These are phyloP conservation scores for Drosophila paramelanica DNA, from an alignment of 2,888 invertebrate genomes.

Conservation along the genomic window DNA sequence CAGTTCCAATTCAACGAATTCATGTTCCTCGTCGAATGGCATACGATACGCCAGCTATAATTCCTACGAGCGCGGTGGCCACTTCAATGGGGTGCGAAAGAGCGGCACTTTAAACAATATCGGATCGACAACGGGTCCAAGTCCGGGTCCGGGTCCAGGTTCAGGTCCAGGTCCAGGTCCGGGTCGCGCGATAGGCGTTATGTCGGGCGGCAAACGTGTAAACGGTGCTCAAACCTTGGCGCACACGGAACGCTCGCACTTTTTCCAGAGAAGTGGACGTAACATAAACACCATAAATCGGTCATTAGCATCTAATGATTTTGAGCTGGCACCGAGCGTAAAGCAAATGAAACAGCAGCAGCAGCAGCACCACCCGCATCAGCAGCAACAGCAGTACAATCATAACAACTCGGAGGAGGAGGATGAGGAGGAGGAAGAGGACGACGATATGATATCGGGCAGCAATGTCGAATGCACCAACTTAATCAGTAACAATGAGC, in stretches of 20 bases:
- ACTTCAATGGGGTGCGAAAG: conserved; percentile 82
- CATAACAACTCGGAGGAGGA: conserved; percentile 76
- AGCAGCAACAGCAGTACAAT: conserved; percentile 54
- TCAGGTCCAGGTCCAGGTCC: neutral
- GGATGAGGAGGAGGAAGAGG: conserved; percentile 54
- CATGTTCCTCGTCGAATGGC: conserved; percentile 77
- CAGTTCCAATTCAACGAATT: conserved; percentile 84
- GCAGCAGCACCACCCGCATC: conserved; percentile 38
- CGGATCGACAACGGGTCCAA: conserved; percentile 6
- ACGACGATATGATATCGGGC: conserved; percentile 78
- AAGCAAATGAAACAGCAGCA: conserved; percentile 56
- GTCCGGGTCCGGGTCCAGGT: neutral
- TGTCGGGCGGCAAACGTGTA: conserved; percentile 26
- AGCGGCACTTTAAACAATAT: conserved; percentile 84
- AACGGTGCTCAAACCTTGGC: conserved; percentile 58
- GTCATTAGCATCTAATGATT: conserved; percentile 20
- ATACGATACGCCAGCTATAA: conserved; percentile 81
- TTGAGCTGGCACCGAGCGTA: conserved; percentile 28
- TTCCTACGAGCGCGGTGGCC: conserved; percentile 79
- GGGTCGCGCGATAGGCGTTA: conserved; percentile 6
- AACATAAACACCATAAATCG: conserved; percentile 11
- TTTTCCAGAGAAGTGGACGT: conserved; percentile 37
- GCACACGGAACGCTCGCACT: conserved; percentile 48
- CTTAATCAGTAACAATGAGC: conserved; percentile 76
- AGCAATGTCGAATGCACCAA: conserved; percentile 82